phyloP scores from a whole-genome alignment of 2,797 vertebrate genomes.

The Pantherophis vulpinus region DNA sequence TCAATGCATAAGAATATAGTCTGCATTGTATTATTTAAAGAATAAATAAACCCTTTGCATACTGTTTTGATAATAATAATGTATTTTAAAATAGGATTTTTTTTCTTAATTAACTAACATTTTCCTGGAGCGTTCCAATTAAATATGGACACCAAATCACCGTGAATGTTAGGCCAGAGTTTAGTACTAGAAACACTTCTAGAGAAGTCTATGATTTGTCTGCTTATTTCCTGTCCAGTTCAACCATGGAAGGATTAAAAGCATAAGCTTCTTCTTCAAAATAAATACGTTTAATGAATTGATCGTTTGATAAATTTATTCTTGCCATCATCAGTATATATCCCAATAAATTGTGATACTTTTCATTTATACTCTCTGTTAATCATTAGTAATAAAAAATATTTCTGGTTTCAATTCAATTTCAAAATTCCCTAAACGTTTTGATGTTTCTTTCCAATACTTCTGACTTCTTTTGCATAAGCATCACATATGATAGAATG shows the following conservation, averaged over 20 bases:
- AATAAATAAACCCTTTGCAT: conserved; percentile 13
- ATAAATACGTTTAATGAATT: neutral
- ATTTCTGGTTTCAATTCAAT: neutral
- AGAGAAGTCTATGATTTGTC: neutral
- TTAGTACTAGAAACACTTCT: neutral
- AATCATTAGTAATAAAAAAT: neutral
- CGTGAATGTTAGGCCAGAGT: neutral
- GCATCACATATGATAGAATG: neutral
- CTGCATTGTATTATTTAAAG: conserved; percentile 24
- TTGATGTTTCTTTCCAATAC: neutral
- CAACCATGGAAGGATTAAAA: neutral
- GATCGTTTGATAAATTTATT: neutral
- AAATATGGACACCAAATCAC: conserved; percentile 34
- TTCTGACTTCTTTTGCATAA: neutral
- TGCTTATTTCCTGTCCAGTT: neutral
- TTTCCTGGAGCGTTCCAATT: conserved; percentile 47
- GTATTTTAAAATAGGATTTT: conserved; percentile 47
- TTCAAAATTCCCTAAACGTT: neutral
- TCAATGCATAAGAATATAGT: conserved; percentile 26
- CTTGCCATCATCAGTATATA: neutral
- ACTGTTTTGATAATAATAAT: conserved; percentile 43
- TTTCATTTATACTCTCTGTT: neutral
- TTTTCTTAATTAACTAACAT: conserved; percentile 40
- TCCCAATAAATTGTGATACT: neutral
- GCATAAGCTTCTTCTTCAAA: neutral